Evolutionary conservation across 2,797 vertebrate species (phyloP), one percentile per base, ranked within the genome.

Genomic region (Toxotes lorentzi): DNA sequence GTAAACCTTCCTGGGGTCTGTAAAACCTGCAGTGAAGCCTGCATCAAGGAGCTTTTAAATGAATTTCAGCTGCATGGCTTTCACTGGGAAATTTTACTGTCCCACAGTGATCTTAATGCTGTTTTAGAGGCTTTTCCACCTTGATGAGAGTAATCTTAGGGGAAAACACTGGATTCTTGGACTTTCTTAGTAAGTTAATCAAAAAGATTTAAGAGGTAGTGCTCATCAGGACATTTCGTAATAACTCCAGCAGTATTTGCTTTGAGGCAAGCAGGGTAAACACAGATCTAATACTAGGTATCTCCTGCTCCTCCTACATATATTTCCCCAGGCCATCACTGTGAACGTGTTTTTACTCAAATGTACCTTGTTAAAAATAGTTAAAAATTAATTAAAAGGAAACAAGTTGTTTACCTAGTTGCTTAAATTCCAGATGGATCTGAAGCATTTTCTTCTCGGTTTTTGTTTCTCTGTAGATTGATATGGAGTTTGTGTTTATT

Each of bases 381-480:
- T 84, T 81, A 81, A 83, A 84, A 79, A 78, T 85, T n/a, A 63
- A 81, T 83, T 62, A 72, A 81, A 85, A 71, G 57, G 54, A 64
- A 62, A 70, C 64, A 30, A 16, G 59, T 40, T 87, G 78, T 89
- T 88, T 82, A 78, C 60, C 72, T 80, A 43, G 47, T 54, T 80
- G 68, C 16, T 64, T 30, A 47, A 74, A 65, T 57, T 19, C 24
- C 35, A n/a, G 34, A 27, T 10, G 43, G 48, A 85, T 81, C 69
- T 45, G 8, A 43, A 45, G 70, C 17, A 0, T 63, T 21, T 38
- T 12, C 24, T 8, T 63, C 5, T 1, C 68, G 70, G 78, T 51
- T 53, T 54, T 12, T 1, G 17, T 64, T 75, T 63, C 73, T 2
- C 53, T 63, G 27, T 27, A 24, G 66, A 56, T 58, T 59, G 73